Conservation (phyloP, 2,797 vertebrate genomes). For the Spinus pinus region DNA sequence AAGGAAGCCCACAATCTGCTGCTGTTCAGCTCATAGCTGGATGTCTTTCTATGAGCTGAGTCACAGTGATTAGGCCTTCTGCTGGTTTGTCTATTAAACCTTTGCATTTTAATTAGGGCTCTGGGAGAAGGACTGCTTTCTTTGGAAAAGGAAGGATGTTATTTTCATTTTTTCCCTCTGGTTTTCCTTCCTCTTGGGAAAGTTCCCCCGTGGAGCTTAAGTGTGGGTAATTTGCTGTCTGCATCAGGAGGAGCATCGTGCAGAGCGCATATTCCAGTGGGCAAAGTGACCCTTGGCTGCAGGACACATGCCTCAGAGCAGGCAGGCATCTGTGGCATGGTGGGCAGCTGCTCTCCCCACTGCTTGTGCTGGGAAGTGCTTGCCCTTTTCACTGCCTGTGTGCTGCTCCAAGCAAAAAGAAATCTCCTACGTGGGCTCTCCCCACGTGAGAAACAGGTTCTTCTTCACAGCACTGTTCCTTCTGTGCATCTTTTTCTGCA, state of each 20-base stretch:
- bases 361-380: fast-evolving
- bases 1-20: neutral
- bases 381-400: neutral
- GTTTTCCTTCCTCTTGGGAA: neutral
- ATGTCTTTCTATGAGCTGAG: neutral
- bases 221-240: neutral
- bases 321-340: fast-evolving
- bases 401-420: neutral
- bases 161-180: neutral
- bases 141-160: neutral
- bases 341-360: neutral
- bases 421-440: neutral
- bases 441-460: neutral
- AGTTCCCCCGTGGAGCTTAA: neutral
- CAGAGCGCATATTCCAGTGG: fast-evolving
- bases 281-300: neutral
- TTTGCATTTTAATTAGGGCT: neutral
- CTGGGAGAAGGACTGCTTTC: neutral
- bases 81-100: neutral
- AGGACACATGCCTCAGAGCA: neutral
- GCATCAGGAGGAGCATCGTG: fast-evolving
- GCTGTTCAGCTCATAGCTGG: neutral
- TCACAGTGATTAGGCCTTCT: neutral
- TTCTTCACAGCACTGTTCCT: neutral
- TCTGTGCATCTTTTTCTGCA: neutral